Conservation (phyloP, 2,797 vertebrate species). For the Rhinoraja longicauda region DNA sequence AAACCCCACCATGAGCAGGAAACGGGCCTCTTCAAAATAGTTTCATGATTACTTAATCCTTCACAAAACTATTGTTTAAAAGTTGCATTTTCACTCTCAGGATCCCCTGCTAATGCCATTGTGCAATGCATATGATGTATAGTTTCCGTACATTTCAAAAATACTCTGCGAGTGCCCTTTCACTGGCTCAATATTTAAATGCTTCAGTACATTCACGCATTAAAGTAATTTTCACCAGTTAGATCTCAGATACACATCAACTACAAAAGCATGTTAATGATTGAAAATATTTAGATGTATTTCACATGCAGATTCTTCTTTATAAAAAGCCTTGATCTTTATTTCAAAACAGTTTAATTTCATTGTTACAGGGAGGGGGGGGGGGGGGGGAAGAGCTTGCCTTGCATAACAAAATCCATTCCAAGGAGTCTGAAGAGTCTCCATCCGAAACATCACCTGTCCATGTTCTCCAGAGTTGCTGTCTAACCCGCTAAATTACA, state of each 20-base stretch:
- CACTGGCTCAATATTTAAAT: neutral
- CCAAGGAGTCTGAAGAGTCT: too few species aligned
- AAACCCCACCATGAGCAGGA: neutral
- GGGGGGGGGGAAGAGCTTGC: too few species aligned
- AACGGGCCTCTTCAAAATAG: neutral
- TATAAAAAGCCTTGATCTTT: neutral
- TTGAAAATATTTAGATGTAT: neutral
- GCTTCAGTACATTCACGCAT: neutral
- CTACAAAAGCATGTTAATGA: neutral
- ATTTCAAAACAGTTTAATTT: neutral
- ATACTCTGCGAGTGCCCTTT: neutral
- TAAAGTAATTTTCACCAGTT: neutral
- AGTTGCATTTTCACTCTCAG: neutral
- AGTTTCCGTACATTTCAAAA: neutral
- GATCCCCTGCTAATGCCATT: neutral
- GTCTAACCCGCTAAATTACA: too few species aligned
- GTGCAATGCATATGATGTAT: neutral
- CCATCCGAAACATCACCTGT: too few species aligned
- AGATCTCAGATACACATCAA: neutral
- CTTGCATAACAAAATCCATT: too few species aligned
- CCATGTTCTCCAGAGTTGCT: too few species aligned
- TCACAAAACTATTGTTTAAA: neutral
- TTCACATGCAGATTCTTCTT: neutral
- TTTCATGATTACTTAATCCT: slow-evolving; percentile 25
- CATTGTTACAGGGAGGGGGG: too few species aligned